Evolutionary conservation across 1,140 invertebrate species (phyloP), one percentile per base, ranked within the genome.

Genomic region (Portunus trituberculatus): DNA sequence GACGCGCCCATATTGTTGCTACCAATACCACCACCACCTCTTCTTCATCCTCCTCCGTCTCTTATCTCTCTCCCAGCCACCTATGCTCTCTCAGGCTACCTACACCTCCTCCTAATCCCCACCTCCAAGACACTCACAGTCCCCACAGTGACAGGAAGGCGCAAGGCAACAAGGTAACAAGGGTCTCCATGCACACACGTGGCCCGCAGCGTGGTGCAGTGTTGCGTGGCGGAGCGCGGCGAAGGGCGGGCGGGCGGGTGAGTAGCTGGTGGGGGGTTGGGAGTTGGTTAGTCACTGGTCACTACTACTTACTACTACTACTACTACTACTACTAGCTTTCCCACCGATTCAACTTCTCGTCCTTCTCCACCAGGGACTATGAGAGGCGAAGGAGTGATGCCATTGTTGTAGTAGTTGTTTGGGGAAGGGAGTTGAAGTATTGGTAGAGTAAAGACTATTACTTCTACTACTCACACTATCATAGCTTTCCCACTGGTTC

Each of bases 361-460:
- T 87, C 31, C 59, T 94, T 87, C 52, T 94, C 93, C 12, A 59
- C 93, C 59, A 94, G 87, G n/a, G 93, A 94, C 59, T 94, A 12
- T 0, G 93, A 94, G 28, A 94, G 87, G 20, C 93, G 87, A 28
- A 59, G 48, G 16, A 94, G 87, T 0, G 93, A 94, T 6, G 93
- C 59, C 93, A 94, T 94, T 0, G 67, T 6, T 28, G 52, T 59
- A 25, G 83, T 84, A 0, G 83, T 84, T 39, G 39, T 39, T 39
- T n/a, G n/a, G n/a, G n/a, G n/a, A n/a, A n/a, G 39, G 39, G 39
- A 6, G 1, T 39, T 39, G 39, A 2, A 39, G 39, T 39, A 39
- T 39, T 39, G 39, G 39, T 39, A 6, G 39, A 2, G 39, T 39
- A 39, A 1, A 39, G 39, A 39, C 6, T 6, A 2, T 39, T 39